Base-by-base conservation (phyloP, 2,888 invertebrate species). In the Callinectes sapidus region DNA sequence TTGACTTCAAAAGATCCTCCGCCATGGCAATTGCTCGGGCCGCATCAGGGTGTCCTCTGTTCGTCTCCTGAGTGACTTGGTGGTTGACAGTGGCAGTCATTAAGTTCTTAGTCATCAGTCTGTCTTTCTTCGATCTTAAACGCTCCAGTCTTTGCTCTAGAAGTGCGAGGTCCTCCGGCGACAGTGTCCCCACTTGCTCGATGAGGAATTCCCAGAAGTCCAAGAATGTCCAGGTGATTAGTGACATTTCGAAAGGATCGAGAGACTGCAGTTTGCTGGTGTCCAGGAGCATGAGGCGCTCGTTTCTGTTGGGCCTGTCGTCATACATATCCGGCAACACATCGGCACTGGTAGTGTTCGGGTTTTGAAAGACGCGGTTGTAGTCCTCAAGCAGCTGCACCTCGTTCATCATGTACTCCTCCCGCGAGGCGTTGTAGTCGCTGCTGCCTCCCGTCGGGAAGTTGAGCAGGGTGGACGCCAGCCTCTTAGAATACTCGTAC, bases 151-250 rank as follows among this genome's bases (percentile, higher is more conserved):
- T 77, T 39, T 54, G 54, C 42, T 94, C 93, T n/a, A 94, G 91
- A 16, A 93, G 42, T 2, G 42, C 90, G 0, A 94, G 92, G 89
- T 94, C 94, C 66, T 93, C 91, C 66, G 90, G 81, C 39, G 94
- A 94, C 3, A 94, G 91, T 3, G 94, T 94, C 16, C 94, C 94
- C 8, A 94, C 94, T 55, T 94, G 92, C 61, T 94, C 94, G 42
- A 94, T 93, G 28, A 94, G 91, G 66, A 94, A 94, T 66, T 93
- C 94, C 94, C 94, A 94, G 81, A 94, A 94, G 39, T 94, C 94
- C 28, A 94, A 54, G 77, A 94, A 94, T 10, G 94, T 94, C 92
- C 94, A 94, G 10, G 94, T 94, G 28, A 94, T 86, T 18, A 94
- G 92, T n/a, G 94, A 94, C 71, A 94, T 48, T 54, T 94, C 94